phyloP scores from a whole-genome alignment of 1,140 invertebrate genomes.

The Nomia melanderi region DNA sequence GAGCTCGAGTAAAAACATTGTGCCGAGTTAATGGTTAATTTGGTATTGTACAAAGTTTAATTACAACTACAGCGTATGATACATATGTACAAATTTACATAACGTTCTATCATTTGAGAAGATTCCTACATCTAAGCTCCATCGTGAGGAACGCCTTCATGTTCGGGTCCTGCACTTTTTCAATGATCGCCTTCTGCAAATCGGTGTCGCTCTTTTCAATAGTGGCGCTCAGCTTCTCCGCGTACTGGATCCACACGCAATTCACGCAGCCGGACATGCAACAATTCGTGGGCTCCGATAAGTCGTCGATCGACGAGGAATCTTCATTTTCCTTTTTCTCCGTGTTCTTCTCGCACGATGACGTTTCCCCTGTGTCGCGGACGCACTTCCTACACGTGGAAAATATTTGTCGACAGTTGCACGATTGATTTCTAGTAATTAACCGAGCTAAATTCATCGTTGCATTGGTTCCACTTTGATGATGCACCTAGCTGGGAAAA shows the following conservation, averaged over 20 bases:
- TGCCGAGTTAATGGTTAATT: background rate
- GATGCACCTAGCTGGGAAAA: background rate
- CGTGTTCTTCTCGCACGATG: conserved; percentile 16
- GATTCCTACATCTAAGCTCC: conserved; percentile 83
- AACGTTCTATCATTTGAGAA: conserved; percentile 49
- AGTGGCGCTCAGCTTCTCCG: conserved; percentile 89
- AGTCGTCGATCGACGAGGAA: conserved; percentile 53
- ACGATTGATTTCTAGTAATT: background rate
- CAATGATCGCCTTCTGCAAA: conserved; percentile 87
- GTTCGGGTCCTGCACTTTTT: conserved; percentile 89
- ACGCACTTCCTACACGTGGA: background rate
- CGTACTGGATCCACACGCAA: conserved; percentile 97
- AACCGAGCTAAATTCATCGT: conserved; percentile 14
- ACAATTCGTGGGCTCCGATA: conserved; percentile 89
- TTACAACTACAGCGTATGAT: background rate
- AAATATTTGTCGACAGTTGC: conserved; percentile 20
- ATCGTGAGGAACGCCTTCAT: conserved; percentile 89
- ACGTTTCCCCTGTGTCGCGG: background rate
- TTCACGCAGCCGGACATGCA: conserved; percentile 97
- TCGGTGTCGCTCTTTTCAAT: conserved; percentile 84
- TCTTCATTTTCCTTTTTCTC: conserved; percentile 3
- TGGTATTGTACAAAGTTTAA: conserved; percentile 21
- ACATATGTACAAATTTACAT: conserved; percentile 30
- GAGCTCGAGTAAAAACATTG: background rate
- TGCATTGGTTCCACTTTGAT: background rate